These are phyloP conservation scores for Columba guinea DNA, from an alignment of 2,797 vertebrate genomes.

Conservation along the genomic window DNA sequence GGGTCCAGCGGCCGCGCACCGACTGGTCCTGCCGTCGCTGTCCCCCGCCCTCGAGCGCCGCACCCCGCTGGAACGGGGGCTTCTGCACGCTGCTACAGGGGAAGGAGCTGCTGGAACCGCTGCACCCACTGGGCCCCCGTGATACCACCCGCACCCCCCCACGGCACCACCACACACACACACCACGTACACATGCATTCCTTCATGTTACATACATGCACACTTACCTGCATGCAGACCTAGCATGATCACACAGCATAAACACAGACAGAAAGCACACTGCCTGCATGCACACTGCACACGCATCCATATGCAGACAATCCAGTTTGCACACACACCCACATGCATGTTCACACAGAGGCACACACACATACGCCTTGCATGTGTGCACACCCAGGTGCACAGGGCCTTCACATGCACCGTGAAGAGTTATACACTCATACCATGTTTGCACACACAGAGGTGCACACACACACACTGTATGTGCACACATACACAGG, in stretches of 20 bases:
- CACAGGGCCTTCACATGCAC: not conserved
- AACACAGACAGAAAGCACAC: no score
- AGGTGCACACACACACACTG: not conserved
- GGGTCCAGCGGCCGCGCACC: not conserved
- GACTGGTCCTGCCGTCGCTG: no score
- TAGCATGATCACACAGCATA: fast-evolving
- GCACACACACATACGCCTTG: fast-evolving
- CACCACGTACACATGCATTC: fast-evolving
- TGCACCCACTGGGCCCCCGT: not conserved
- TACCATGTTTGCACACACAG: not conserved
- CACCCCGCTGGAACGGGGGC: not conserved
- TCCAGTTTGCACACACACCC: fast-evolving
- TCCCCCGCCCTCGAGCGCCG: no score
- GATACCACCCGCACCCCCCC: fast-evolving
- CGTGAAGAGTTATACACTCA: fast-evolving
- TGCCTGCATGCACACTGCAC: fast-evolving
- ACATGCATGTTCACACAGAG: fast-evolving
- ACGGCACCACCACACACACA: not conserved
- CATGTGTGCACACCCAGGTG: fast-evolving
- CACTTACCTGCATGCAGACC: fast-evolving
- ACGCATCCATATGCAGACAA: fast-evolving
- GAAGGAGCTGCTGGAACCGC: fast-evolving
- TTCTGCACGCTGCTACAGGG: fast-evolving
- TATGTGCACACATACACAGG: fast-evolving
- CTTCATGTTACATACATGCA: fast-evolving